Percentiles rank a stretch among this genome's conserved stretches.
phyloP scores from a whole-genome alignment of 1,140 invertebrate genomes.

The Dendrolimus kikuchii region DNA sequence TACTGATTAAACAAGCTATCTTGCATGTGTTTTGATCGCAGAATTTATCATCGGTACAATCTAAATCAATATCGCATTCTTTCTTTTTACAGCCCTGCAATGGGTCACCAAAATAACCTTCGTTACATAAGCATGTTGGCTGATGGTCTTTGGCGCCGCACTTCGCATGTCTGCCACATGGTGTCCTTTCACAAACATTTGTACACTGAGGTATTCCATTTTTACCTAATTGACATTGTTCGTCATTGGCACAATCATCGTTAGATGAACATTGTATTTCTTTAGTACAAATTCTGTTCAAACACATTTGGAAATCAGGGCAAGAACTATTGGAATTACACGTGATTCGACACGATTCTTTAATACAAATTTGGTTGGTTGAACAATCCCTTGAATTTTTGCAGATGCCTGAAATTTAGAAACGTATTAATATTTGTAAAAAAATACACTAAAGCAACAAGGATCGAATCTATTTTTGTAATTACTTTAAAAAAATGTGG shows the following conservation, averaged over 20 bases:
- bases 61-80: constrained; percentile 79
- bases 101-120: constrained; percentile 86
- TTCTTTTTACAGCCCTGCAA: constrained; percentile 83
- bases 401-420: constrained; percentile 75
- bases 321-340: constrained; percentile 84
- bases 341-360: constrained; percentile 84
- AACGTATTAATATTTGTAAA: constrained; percentile 8
- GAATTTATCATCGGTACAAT: constrained; percentile 87
- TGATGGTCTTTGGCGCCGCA: constrained; percentile 81
- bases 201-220: constrained; percentile 82
- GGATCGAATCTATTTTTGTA: too few relatives aligned
- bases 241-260: constrained; percentile 76
- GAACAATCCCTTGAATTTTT: constrained; percentile 85
- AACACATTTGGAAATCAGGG: constrained; percentile 86
- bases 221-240: constrained; percentile 67
- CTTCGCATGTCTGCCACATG: constrained; percentile 87
- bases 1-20: constrained; percentile 85
- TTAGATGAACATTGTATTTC: constrained; percentile 82
- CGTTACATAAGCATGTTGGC: constrained; percentile 82
- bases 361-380: constrained; percentile 85
- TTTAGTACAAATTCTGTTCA: constrained; percentile 86
- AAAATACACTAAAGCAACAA: too few relatives aligned
- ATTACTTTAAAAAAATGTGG: too few relatives aligned
- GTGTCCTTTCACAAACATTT: constrained; percentile 78
- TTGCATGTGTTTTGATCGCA: constrained; percentile 87